Percentiles rank a stretch among this genome's conserved stretches.
Conservation (phyloP, 2,888 invertebrate genomes). For the Diadegma fenestrale region DNA sequence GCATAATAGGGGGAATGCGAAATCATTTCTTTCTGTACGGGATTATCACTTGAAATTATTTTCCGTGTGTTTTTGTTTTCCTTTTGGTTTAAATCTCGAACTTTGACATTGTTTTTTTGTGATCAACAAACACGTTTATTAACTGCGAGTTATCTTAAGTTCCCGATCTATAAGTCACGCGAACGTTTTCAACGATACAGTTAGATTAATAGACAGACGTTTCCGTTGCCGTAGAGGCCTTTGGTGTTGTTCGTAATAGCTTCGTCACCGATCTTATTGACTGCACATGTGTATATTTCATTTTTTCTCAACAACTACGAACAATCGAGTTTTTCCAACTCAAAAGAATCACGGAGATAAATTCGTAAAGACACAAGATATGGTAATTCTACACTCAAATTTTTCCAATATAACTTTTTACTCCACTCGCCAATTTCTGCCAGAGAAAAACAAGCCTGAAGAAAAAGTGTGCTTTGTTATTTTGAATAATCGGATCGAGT, state of each 20-base stretch:
- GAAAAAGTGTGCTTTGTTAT: slow-evolving; percentile 33
- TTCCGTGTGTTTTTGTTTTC: slow-evolving; percentile 8
- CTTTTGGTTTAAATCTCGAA: slow-evolving; percentile 29
- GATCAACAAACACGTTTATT: slow-evolving; percentile 54
- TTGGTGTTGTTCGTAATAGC: slow-evolving; percentile 51
- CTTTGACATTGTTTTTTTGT: slow-evolving; percentile 60
- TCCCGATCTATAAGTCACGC: slow-evolving; percentile 42
- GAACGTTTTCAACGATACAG: slow-evolving; percentile 50
- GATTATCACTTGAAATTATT: slow-evolving; percentile 55
- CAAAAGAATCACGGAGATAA: slow-evolving; percentile 25
- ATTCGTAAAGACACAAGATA: slow-evolving; percentile 59
- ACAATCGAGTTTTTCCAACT: slow-evolving; percentile 38
- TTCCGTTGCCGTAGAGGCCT: slow-evolving; percentile 63
- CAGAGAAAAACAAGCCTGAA: slow-evolving; percentile 59
- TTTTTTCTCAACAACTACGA: slow-evolving; percentile 25
- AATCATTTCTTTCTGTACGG: slow-evolving; percentile 62
- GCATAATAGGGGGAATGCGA: slow-evolving; percentile 48
- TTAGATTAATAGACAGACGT: slow-evolving; percentile 55
- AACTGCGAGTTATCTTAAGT: slow-evolving; percentile 60
- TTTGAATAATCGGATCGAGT: slow-evolving; percentile 28
- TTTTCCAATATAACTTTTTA: slow-evolving; percentile 22
- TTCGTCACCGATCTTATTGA: slow-evolving; percentile 61
- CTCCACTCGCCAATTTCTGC: slow-evolving; percentile 38
- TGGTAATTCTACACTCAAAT: slow-evolving; percentile 38
- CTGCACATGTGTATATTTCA: slow-evolving; percentile 35